Conservation (phyloP, 2,113 vertebrate species). For the Meles meles region DNA sequence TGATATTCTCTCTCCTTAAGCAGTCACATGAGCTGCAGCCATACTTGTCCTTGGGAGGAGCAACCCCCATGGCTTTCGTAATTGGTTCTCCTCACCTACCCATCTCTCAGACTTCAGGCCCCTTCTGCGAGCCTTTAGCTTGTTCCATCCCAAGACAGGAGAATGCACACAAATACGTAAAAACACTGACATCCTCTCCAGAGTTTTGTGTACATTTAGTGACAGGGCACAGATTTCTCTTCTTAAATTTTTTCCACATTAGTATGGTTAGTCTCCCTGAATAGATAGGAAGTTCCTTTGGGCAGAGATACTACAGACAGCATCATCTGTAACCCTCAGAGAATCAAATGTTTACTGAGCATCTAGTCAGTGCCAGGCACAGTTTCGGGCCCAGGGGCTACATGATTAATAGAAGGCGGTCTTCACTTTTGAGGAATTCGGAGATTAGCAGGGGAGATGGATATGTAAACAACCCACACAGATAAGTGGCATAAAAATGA, state of each 20-base stretch:
- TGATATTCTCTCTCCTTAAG: background rate
- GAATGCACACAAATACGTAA: background rate
- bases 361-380: background rate
- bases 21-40: background rate
- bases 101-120: background rate
- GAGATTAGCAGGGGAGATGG: background rate
- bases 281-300: background rate
- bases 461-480: background rate
- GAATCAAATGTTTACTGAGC: background rate
- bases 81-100: background rate
- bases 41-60: background rate
- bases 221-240: background rate
- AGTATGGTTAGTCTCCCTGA: background rate
- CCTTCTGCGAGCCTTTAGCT: background rate
- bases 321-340: background rate
- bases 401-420: background rate
- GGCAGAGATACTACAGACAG: background rate
- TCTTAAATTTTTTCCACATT: background rate
- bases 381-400: background rate
- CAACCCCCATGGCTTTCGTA: background rate
- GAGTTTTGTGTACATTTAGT: background rate
- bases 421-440: background rate
- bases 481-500: background rate
- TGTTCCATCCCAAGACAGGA: background rate
- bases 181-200: background rate